Evolutionary conservation across 1,140 invertebrate genomes (phyloP).

Genomic region (Plectrocnemia conspersa): DNA sequence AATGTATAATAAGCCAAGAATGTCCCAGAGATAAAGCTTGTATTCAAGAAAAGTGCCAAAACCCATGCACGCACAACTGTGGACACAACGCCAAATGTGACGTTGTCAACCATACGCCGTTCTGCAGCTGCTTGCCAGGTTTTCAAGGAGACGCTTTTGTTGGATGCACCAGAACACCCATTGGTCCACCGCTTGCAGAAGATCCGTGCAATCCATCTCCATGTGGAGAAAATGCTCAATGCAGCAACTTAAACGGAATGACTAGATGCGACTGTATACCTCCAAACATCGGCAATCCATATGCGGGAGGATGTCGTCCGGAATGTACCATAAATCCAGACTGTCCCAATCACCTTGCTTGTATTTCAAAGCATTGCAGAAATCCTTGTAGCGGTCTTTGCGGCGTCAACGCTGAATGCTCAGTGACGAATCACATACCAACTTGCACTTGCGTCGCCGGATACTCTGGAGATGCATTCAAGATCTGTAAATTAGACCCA

Average conservation of each 20-base stretch:
- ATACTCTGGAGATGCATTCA: slow-evolving; percentile 76
- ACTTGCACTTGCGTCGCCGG: slow-evolving; percentile 72
- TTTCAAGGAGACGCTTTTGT: slow-evolving; percentile 79
- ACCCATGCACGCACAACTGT: slow-evolving; percentile 71
- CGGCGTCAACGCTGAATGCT: slow-evolving; percentile 76
- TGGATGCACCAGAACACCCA: slow-evolving; percentile 59
- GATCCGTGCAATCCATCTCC: slow-evolving; percentile 76
- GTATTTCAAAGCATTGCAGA: slow-evolving; percentile 77
- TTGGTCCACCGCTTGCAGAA: slow-evolving; percentile 42
- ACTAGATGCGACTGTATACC: slow-evolving; percentile 76
- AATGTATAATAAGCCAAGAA: slow-evolving; percentile 72
- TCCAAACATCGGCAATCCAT: slow-evolving; percentile 79
- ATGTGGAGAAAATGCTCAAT: slow-evolving; percentile 77
- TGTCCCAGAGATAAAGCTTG: slow-evolving; percentile 71
- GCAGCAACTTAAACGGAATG: slow-evolving; percentile 60
- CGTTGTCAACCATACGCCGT: slow-evolving; percentile 75
- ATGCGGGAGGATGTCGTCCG: slow-evolving; percentile 69
- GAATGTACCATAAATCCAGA: slow-evolving; percentile 79
- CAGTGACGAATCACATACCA: slow-evolving; percentile 76
- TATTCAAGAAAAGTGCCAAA: slow-evolving; percentile 72
- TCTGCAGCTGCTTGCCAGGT: slow-evolving; percentile 71
- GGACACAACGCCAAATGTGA: slow-evolving; percentile 74
- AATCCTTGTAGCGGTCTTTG: slow-evolving; percentile 86
- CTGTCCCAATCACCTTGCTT: slow-evolving; percentile 74
- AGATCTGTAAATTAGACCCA: slow-evolving; percentile 62